A percentile compares a stretch with the other conserved stretches of the same genome.
These are phyloP conservation scores for Poecilia wingei DNA, from an alignment of 2,797 vertebrate genomes.

Conservation along the genomic window DNA sequence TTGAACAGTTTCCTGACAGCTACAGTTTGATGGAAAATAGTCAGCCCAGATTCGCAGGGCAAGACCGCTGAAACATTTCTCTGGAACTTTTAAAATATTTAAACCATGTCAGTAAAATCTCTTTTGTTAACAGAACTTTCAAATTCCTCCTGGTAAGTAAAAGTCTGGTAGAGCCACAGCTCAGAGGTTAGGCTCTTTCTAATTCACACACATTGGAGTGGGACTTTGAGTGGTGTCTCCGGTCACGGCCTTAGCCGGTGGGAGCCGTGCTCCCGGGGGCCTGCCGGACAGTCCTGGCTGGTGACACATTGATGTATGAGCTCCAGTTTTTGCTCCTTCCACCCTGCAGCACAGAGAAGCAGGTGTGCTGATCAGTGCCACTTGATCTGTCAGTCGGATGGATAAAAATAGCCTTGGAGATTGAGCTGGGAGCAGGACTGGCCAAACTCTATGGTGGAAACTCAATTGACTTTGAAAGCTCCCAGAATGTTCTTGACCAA, in stretches of 20 bases:
- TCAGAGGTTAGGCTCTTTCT: constrained; percentile 14
- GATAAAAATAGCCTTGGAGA: constrained; percentile 79
- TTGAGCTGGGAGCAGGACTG: constrained; percentile 67
- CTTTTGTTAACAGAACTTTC: not conserved
- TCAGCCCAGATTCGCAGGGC: constrained; percentile 12
- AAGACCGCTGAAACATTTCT: constrained; percentile 26
- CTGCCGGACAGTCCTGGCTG: constrained; percentile 65
- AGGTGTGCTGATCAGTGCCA: constrained; percentile 80
- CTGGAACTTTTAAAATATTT: constrained; percentile 16
- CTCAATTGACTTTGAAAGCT: constrained; percentile 74
- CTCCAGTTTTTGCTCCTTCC: constrained; percentile 70
- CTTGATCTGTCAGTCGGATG: constrained; percentile 79
- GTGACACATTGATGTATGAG: constrained; percentile 83
- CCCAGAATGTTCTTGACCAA: constrained; percentile 59
- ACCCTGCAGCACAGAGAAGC: constrained; percentile 69
- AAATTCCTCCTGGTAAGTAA: not conserved
- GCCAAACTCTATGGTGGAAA: constrained; percentile 62
- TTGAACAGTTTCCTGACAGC: not conserved
- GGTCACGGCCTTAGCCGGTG: constrained; percentile 55
- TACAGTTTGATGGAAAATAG: constrained; percentile 19
- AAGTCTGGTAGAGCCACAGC: not conserved
- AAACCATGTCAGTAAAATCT: not conserved
- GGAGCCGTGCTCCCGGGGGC: constrained; percentile 56
- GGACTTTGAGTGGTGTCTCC: constrained; percentile 49
- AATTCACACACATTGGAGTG: constrained; percentile 30